Evolutionary conservation across 1,140 invertebrate species (phyloP).

Genomic region (Diachasma alloeum): DNA sequence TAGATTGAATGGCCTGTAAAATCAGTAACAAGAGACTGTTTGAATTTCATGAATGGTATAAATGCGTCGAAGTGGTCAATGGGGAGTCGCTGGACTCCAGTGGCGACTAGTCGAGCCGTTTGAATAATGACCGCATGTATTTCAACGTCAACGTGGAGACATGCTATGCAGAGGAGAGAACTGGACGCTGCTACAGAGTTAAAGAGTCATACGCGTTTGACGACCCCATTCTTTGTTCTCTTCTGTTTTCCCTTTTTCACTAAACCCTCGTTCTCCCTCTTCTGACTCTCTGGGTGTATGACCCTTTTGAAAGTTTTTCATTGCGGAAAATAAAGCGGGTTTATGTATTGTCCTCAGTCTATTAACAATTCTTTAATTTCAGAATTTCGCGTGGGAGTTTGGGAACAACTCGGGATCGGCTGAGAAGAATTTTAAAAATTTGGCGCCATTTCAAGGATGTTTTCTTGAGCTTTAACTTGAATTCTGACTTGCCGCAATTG

Average conservation of each 20-base stretch:
- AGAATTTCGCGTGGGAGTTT: too few relatives aligned
- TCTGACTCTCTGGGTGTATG: too few relatives aligned
- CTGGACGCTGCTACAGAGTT: background rate
- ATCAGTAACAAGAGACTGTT: background rate
- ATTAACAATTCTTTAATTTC: background rate
- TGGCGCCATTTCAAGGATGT: too few relatives aligned
- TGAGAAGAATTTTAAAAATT: too few relatives aligned
- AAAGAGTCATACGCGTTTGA: background rate
- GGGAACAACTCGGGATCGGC: too few relatives aligned
- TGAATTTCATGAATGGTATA: constrained; percentile 8
- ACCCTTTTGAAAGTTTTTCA: too few relatives aligned
- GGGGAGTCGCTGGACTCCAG: constrained; percentile 18
- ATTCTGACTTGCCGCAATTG: too few relatives aligned
- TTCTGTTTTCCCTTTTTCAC: background rate
- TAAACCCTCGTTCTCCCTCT: background rate
- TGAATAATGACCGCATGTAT: constrained; percentile 25
- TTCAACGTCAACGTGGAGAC: background rate
- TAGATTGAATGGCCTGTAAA: background rate
- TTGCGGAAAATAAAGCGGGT: too few relatives aligned
- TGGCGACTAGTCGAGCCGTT: constrained; percentile 20
- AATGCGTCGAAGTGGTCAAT: background rate
- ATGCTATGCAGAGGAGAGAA: too few relatives aligned
- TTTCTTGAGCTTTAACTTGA: too few relatives aligned
- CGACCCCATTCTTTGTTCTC: too few relatives aligned
- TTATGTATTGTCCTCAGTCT: too few relatives aligned